Base-by-base conservation (phyloP, 1,140 invertebrate genomes). In the Luehdorfia chinensis region DNA sequence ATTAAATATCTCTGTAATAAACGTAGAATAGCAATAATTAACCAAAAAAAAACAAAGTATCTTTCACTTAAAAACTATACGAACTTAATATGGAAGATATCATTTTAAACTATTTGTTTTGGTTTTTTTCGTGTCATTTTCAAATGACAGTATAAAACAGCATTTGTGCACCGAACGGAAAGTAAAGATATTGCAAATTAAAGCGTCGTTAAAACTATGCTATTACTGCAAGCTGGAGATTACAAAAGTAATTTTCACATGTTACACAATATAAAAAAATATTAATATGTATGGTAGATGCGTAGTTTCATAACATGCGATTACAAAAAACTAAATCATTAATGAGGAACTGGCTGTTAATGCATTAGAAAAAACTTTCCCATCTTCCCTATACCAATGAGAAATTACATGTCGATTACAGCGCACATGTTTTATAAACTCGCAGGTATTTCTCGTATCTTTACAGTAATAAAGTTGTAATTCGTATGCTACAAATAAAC, bases 51-150 rank as follows among this genome's bases (percentile, higher is more conserved):
- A 32, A 27, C 25, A 31, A 30, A 30, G 11, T 16, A 16, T 16
- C n/a, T n/a, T n/a, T n/a, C 4, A 39, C 18, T 41, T 41, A 25
- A 41, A 31, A 41, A 1, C 37, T 41, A 41, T 12, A 33, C 18
- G 45, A 65, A 69, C 54, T 41, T 39, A 69, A 62, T 41, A 57
- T 63, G 62, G 66, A 63, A 69, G 59, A 63, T 56, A 31, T 52
- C 32, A 45, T 21, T 50, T 39, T 53, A 52, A 37, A 48, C 45
- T 50, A 60, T 57, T 14, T 18, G 32, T 50, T 64, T 67, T 62
- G 61, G 55, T 65, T 61, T 49, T 9, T 4, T 46, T 23, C 30
- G 45, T 32, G 46, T 30, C 30, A 28, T n/a, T 8, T 44, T 21
- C 49, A 33, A 31, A 37, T n/a, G 25, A 31, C 30, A 31, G 30